These are phyloP conservation scores for Gopherus flavomarginatus DNA, from an alignment of 2,113 vertebrate species.

Conservation along the genomic window DNA sequence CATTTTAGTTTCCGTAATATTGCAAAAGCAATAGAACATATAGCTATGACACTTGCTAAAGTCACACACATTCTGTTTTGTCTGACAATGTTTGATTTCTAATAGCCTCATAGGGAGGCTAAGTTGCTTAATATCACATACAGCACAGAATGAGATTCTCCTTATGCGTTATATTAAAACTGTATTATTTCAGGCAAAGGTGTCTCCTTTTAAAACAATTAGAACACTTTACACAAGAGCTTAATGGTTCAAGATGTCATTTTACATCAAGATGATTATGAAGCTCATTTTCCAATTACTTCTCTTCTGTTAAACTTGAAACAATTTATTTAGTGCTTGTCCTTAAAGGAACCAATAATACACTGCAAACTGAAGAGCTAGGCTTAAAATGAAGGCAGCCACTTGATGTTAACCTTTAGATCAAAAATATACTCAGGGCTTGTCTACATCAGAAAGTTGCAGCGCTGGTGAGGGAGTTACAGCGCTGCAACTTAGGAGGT, in stretches of 20 bases:
- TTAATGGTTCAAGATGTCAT: neutral
- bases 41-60: neutral
- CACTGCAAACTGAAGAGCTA: neutral
- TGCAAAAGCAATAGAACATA: conserved; percentile 11
- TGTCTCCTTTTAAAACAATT: neutral
- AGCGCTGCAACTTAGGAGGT: no score
- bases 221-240: neutral
- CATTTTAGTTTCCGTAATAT: neutral
- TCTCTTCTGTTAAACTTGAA: neutral
- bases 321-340: neutral
- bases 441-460: no score
- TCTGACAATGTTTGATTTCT: neutral
- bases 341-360: neutral
- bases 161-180: neutral
- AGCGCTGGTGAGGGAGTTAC: no score
- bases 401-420: neutral
- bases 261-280: neutral
- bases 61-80: conserved; percentile 9
- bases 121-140: neutral
- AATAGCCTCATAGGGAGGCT: neutral
- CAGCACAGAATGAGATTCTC: neutral
- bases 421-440: neutral
- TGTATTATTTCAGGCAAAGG: neutral
- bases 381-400: neutral
- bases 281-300: neutral